These are phyloP conservation scores for Torymus auratus DNA, from an alignment of 2,888 invertebrate genomes.

Conservation along the genomic window DNA sequence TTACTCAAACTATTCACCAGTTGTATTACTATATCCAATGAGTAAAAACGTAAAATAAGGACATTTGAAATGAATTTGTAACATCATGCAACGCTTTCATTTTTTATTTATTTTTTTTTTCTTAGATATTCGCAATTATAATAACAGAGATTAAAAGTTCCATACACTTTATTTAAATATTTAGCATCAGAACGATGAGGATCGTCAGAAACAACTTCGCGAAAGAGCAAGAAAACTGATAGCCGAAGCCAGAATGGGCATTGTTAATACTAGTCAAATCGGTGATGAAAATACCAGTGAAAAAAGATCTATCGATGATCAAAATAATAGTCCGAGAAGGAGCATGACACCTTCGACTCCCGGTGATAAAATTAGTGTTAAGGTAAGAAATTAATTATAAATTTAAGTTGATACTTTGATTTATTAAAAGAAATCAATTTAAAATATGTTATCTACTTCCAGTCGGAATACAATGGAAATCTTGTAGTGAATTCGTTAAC, in stretches of 20 bases:
- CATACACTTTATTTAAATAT: background rate
- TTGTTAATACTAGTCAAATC: conserved; percentile 74
- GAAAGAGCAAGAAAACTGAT: conserved; percentile 94
- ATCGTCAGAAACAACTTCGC: conserved; percentile 89
- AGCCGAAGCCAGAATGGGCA: conserved; percentile 87
- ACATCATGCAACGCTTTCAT: background rate
- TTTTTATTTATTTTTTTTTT: background rate
- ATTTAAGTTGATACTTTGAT: background rate
- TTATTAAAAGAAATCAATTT: background rate
- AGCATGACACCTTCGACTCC: conserved; percentile 74
- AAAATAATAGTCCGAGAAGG: conserved; percentile 74
- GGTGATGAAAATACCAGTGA: conserved; percentile 70
- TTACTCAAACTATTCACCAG: too few species aligned
- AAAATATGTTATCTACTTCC: conserved; percentile 45
- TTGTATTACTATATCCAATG: too few species aligned
- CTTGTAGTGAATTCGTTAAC: conserved; percentile 72
- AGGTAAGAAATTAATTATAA: conserved; percentile 58
- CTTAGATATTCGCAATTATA: background rate
- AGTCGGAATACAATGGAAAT: conserved; percentile 79
- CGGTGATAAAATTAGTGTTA: conserved; percentile 72
- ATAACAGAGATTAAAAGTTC: too few species aligned
- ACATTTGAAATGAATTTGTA: too few species aligned
- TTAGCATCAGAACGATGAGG: conserved; percentile 84
- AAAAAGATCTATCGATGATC: conserved; percentile 73
- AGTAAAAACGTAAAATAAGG: too few species aligned